A percentile compares a stretch with the other conserved stretches of the same genome.
Evolutionary conservation across 2,797 vertebrate genomes (phyloP).

Genomic region (Anableps anableps): DNA sequence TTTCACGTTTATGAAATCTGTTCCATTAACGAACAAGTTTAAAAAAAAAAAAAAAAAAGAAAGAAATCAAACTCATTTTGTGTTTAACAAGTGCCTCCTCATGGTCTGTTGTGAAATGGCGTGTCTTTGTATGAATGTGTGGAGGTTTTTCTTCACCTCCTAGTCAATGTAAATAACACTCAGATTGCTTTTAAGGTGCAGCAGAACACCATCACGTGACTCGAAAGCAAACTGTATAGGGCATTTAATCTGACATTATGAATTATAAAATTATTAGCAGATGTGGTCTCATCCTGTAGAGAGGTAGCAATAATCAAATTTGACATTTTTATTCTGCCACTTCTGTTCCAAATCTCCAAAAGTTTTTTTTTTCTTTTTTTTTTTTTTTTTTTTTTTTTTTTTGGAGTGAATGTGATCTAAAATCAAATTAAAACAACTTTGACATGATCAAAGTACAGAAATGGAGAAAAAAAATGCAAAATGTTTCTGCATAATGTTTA

Average conservation of each 20-base stretch:
- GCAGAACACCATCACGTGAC: constrained; percentile 17
- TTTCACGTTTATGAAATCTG: background rate
- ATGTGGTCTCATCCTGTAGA: constrained; percentile 15
- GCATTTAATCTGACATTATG: constrained; percentile 22
- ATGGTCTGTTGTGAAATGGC: constrained; percentile 8
- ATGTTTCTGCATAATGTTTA: background rate
- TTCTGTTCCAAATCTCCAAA: background rate
- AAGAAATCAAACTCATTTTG: constrained; percentile 16
- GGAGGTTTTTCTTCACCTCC: constrained; percentile 11
- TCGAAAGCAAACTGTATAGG: constrained; percentile 18
- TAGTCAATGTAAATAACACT: constrained; percentile 40
- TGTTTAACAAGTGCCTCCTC: background rate
- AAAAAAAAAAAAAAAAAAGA: no score
- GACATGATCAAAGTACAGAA: background rate
- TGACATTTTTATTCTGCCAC: background rate
- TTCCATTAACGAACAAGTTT: background rate
- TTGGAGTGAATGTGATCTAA: background rate
- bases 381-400: no score
- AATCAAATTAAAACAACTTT: background rate
- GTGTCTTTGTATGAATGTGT: background rate
- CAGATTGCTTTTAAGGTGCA: constrained; percentile 34
- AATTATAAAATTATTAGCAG: constrained; percentile 25
- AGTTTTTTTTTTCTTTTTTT: background rate
- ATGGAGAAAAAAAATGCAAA: background rate
- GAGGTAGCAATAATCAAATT: background rate